These are phyloP conservation scores for Ammodytes marinus DNA, from an alignment of 2,113 vertebrate species.

Conservation along the genomic window DNA sequence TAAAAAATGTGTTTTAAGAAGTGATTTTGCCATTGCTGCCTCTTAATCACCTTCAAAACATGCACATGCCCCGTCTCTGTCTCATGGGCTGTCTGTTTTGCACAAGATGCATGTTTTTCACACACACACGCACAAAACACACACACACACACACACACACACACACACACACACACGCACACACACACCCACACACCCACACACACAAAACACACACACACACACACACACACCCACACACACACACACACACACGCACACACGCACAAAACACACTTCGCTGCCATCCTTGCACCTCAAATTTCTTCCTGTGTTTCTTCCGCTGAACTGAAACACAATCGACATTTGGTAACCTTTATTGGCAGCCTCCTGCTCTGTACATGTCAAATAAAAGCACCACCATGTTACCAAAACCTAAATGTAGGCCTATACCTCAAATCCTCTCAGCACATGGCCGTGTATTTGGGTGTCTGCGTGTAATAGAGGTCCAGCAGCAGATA, in stretches of 20 bases:
- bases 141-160: neutral
- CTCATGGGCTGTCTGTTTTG: conserved; percentile 11
- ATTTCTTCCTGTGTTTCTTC: conserved; percentile 70
- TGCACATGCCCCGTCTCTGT: neutral
- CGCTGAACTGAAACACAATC: conserved; percentile 21
- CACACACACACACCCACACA: neutral
- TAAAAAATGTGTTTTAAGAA: too few relatives aligned
- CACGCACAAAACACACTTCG: conserved; percentile 16
- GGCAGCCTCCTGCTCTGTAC: conserved; percentile 2
- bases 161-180: neutral
- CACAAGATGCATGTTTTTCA: conserved; percentile 28
- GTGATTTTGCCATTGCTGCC: neutral
- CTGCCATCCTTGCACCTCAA: conserved; percentile 47
- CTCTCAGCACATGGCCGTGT: neutral
- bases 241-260: neutral
- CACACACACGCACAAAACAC: conserved; percentile 7
- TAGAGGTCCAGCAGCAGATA: conserved; percentile 2
- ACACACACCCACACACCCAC: neutral
- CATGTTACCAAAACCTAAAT: neutral
- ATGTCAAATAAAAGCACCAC: neutral
- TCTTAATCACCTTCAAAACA: conserved; percentile 35
- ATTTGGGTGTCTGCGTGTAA: neutral
- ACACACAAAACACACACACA: conserved; percentile 10
- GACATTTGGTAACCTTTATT: conserved; percentile 53
- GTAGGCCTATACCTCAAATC: neutral